Base-by-base conservation (phyloP, 2,113 vertebrate species). In the Cercocebus atys region DNA sequence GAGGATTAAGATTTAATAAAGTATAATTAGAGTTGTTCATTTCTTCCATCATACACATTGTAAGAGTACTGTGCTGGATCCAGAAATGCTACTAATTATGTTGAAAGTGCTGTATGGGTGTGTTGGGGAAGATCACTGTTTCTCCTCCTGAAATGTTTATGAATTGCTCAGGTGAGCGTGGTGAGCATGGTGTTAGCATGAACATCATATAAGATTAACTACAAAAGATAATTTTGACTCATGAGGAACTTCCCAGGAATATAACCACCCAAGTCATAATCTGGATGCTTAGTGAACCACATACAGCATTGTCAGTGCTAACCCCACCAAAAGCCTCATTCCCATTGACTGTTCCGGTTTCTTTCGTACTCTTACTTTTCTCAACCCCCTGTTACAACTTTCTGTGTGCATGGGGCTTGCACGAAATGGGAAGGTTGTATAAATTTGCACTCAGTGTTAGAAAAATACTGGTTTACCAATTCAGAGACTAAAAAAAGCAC, bases 1-100 rank as follows among this genome's bases (percentile, higher is more conserved):
- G 82, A 97, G 95, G 92, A 97, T 97, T 98, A 95, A 90, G 91
- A 93, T 94, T 94, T 97, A 98, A 97, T 97, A 98, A 97, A 85
- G 61, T 96, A 61, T 97, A 97, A 98, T 98, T 97, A 97, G 80
- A 97, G 90, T 81, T 92, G 96, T 97, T 97, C 92, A 91, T 97
- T 97, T 96, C 80, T 90, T 94, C 79, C 68, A 88, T 95, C 95
- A 94, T 91, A 91, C 45, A 86, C 66, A 80, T 93, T 97, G 17
- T 93, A 82, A 95, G 75, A 97, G 76, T 84, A 32, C 38, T 66
- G 66, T 76, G 55, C 85, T 88, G 79, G 90, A 97, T 97, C 72
- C 78, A 97, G 95, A 96, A 97, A 96, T 88, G 78, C 52, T 83
- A 43, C 92, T 93, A 92, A 97, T 95, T 95, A 88, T 83, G 70